phyloP scores from a whole-genome alignment of 2,113 vertebrate genomes.

The Lepisosteus oculatus region DNA sequence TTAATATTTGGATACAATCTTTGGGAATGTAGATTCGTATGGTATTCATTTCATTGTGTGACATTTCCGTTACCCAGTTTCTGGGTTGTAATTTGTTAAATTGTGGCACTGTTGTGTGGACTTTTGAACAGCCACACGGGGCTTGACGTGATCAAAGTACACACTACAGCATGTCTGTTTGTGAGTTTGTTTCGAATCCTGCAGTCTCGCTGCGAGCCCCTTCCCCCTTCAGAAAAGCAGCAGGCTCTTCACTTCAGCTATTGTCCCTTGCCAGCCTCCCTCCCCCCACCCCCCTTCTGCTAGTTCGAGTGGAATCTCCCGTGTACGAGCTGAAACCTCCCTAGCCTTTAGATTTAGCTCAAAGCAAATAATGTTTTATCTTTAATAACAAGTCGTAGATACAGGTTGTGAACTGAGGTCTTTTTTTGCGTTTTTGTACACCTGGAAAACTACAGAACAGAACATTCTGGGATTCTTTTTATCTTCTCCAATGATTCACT shows the following conservation, averaged over 20 bases:
- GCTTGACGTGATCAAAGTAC: no score
- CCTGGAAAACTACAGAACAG: conserved; percentile 35
- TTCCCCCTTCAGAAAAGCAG: conserved; percentile 19
- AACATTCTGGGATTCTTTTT: conserved; percentile 53
- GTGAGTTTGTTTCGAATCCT: not conserved
- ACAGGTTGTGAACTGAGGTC: not conserved
- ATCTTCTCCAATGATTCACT: conserved; percentile 67
- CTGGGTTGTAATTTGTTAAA: no score
- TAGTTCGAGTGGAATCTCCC: conserved; percentile 55
- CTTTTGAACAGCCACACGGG: no score
- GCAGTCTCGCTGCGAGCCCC: not conserved
- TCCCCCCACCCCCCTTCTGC: conserved; percentile 47
- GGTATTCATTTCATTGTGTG: no score
- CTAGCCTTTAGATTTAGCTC: conserved; percentile 68
- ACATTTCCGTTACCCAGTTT: no score
- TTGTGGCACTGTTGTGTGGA: no score
- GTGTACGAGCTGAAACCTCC: conserved; percentile 57
- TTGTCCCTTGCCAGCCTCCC: conserved; percentile 28
- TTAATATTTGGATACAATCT: no score
- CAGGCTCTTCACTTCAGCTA: conserved; percentile 22
- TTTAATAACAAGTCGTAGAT: conserved; percentile 31
- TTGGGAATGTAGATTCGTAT: no score
- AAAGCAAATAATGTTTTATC: conserved; percentile 58
- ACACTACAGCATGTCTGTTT: no score
- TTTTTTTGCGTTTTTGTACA: not conserved